Percentiles rank a stretch among this genome's conserved stretches.
Evolutionary conservation across 1,140 invertebrate species (phyloP).

Genomic region (Sinella curviseta): DNA sequence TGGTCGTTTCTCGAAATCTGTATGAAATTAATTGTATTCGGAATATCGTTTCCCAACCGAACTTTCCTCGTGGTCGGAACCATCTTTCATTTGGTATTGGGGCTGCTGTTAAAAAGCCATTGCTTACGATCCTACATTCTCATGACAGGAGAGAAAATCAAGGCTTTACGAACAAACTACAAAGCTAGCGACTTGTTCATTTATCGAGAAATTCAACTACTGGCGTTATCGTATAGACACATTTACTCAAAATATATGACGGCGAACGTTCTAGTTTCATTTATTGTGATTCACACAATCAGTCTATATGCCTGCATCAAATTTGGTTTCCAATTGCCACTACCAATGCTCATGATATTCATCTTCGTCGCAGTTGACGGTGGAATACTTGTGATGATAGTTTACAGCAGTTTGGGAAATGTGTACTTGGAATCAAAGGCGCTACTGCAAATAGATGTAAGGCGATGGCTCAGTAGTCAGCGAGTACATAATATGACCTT

Average conservation of each 20-base stretch:
- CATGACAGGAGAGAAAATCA: not conserved
- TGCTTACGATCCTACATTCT: not conserved
- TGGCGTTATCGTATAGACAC: not conserved
- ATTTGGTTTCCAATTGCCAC: not conserved
- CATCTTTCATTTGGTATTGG: not conserved
- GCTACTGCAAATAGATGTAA: too few relatives aligned
- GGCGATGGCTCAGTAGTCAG: too few relatives aligned
- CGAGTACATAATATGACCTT: too few relatives aligned
- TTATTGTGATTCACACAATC: not conserved
- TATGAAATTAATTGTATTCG: not conserved
- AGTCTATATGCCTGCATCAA: not conserved
- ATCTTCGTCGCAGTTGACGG: not conserved
- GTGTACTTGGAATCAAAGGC: not conserved
- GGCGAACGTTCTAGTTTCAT: not conserved
- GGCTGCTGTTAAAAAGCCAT: not conserved
- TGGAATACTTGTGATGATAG: not conserved
- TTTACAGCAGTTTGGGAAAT: not conserved
- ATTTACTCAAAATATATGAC: not conserved
- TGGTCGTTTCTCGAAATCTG: not conserved
- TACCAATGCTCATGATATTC: not conserved
- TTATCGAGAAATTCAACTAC: not conserved
- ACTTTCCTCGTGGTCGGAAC: not conserved
- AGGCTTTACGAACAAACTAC: not conserved
- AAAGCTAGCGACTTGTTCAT: not conserved
- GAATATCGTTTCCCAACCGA: not conserved